These are phyloP conservation scores for Cacoxenus indagator DNA, from an alignment of 2,888 invertebrate species.

Conservation along the genomic window DNA sequence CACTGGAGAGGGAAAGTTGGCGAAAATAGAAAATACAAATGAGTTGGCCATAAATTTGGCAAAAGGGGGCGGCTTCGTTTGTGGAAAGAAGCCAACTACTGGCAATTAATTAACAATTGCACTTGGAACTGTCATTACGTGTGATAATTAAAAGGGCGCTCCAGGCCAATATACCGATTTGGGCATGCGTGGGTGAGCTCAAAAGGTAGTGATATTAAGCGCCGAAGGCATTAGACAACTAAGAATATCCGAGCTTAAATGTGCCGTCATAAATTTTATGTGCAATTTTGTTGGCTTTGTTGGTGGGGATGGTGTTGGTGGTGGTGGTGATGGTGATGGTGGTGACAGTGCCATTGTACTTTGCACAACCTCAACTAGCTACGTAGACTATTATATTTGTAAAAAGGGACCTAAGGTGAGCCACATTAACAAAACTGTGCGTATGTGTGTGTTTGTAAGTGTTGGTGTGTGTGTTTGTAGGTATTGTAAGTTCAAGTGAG, in stretches of 20 bases:
- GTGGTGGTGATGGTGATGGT: neutral
- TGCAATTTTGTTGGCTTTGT: constrained; percentile 25
- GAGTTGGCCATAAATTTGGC: constrained; percentile 50
- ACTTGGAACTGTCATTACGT: constrained; percentile 60
- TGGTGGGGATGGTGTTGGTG: neutral
- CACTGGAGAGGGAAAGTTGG: neutral
- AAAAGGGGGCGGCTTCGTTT: constrained; percentile 4
- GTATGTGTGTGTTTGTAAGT: neutral
- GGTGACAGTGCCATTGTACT: neutral
- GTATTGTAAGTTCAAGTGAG: constrained; percentile 46
- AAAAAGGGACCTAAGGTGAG: neutral
- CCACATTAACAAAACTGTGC: neutral
- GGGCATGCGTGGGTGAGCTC: neutral
- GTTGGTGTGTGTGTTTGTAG: neutral
- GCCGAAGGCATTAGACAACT: neutral
- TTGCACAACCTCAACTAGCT: neutral
- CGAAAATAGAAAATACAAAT: constrained; percentile 35
- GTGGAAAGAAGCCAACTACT: constrained; percentile 25
- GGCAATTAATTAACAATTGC: constrained; percentile 67
- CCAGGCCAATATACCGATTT: constrained; percentile 27
- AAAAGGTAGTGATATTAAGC: constrained; percentile 15
- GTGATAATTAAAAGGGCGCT: constrained; percentile 60
- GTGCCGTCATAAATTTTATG: constrained; percentile 66
- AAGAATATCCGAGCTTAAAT: constrained; percentile 53
- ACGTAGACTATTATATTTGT: neutral